phyloP scores from a whole-genome alignment of 1,140 invertebrate genomes.

The Homalodisca vitripennis region DNA sequence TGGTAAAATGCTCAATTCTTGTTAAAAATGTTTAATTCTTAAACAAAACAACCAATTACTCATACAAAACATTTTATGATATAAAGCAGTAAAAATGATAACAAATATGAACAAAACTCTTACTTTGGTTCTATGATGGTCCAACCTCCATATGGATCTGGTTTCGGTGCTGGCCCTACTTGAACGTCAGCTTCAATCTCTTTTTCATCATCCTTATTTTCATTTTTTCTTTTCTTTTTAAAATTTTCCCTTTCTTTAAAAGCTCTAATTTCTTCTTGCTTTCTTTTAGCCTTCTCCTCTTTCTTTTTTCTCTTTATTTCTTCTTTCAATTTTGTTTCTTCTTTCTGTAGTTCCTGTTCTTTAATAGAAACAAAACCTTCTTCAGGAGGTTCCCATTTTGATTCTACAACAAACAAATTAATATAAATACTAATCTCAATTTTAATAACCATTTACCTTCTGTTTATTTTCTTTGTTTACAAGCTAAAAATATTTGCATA shows the following conservation, averaged over 20 bases:
- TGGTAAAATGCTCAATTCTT: no score
- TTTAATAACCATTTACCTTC: no score
- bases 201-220: conserved; percentile 40
- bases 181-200: conserved; percentile 41
- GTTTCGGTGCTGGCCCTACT: conserved; percentile 46
- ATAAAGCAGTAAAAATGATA: no score
- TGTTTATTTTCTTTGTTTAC: no score
- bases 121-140: conserved; percentile 56
- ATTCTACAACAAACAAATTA: conserved; percentile 56
- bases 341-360: conserved; percentile 52
- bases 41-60: no score
- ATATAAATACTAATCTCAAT: no score
- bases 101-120: no score
- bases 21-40: no score
- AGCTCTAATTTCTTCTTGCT: conserved; percentile 44
- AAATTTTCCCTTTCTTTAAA: conserved; percentile 45
- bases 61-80: no score
- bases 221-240: conserved; percentile 46
- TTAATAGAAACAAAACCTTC: conserved; percentile 62
- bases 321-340: conserved; percentile 49
- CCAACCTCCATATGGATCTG: conserved; percentile 65
- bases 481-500: no score
- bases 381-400: conserved; percentile 61
- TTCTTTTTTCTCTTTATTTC: conserved; percentile 46
- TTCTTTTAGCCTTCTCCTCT: conserved; percentile 30